A percentile compares a stretch with the other conserved stretches of the same genome.
Conservation (phyloP, 2,113 vertebrate species). For the Brachyhypopomus gauderio region DNA sequence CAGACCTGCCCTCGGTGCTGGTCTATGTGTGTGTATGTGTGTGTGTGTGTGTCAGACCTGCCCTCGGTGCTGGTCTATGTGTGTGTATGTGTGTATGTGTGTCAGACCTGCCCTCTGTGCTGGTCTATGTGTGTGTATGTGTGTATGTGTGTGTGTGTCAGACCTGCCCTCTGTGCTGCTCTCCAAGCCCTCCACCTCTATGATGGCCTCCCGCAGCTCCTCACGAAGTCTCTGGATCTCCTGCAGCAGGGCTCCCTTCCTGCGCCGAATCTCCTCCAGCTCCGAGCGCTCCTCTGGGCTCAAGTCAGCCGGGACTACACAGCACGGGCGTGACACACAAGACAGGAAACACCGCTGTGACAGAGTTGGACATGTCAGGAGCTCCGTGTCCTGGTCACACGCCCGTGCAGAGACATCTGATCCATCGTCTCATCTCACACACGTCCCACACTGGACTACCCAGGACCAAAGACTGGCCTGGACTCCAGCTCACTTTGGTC, state of each 20-base stretch:
- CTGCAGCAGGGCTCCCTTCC: slow-evolving; percentile 86
- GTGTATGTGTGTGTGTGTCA: slow-evolving; percentile 37
- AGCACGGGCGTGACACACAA: not conserved
- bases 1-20: no score
- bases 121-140: not conserved
- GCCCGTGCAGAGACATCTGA: not conserved
- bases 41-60: no score
- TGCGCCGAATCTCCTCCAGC: slow-evolving; percentile 88
- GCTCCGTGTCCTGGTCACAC: not conserved
- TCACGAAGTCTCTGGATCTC: slow-evolving; percentile 90
- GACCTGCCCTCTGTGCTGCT: slow-evolving; percentile 90
- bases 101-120: not conserved
- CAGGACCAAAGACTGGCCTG: no score
- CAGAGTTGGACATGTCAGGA: not conserved
- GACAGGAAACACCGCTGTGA: not conserved
- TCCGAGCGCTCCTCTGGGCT: slow-evolving; percentile 89
- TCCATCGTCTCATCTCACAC: no score
- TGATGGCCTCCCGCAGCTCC: slow-evolving; percentile 87
- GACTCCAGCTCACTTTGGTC: no score
- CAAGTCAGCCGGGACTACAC: slow-evolving; percentile 85
- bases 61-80: no score
- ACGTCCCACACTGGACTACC: not conserved
- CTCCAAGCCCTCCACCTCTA: slow-evolving; percentile 89
- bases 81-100: no score
- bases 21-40: no score